Evolutionary conservation across 2,113 vertebrate species (phyloP).

Genomic region (Gymnorhina tibicen): DNA sequence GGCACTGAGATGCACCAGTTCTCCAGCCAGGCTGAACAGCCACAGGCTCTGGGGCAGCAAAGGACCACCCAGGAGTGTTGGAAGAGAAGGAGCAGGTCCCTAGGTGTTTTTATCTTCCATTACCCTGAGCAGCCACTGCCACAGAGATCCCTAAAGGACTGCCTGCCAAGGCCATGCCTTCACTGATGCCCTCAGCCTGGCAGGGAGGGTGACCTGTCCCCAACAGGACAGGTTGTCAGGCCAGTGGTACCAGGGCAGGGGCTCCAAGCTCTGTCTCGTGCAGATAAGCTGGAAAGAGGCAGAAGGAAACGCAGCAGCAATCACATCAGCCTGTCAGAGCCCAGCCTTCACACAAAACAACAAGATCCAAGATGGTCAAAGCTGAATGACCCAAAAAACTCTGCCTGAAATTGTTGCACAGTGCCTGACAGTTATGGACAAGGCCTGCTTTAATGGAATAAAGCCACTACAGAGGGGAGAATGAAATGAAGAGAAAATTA

Average conservation of each 20-base stretch:
- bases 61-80: not conserved
- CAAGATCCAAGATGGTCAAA: constrained; percentile 29
- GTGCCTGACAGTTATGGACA: constrained; percentile 35
- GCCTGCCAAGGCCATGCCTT: not conserved
- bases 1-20: not conserved
- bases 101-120: not conserved
- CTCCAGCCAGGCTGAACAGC: not conserved
- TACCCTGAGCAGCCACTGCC: not conserved
- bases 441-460: constrained; percentile 21
- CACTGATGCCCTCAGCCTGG: not conserved
- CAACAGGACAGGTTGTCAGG: not conserved
- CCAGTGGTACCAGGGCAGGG: not conserved
- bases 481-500: constrained; percentile 42
- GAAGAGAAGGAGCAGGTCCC: not conserved
- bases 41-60: not conserved
- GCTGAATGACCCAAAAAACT: constrained; percentile 49
- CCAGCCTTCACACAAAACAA: constrained; percentile 10
- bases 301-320: constrained; percentile 18
- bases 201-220: not conserved
- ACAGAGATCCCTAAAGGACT: not conserved
- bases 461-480: not conserved
- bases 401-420: not conserved
- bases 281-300: constrained; percentile 3
- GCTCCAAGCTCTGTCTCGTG: not conserved
- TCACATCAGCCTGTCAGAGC: constrained; percentile 58